A percentile compares a stretch with the other conserved stretches of the same genome.
Conservation (phyloP, 2,797 vertebrate genomes). For the Telmatherina bonti region DNA sequence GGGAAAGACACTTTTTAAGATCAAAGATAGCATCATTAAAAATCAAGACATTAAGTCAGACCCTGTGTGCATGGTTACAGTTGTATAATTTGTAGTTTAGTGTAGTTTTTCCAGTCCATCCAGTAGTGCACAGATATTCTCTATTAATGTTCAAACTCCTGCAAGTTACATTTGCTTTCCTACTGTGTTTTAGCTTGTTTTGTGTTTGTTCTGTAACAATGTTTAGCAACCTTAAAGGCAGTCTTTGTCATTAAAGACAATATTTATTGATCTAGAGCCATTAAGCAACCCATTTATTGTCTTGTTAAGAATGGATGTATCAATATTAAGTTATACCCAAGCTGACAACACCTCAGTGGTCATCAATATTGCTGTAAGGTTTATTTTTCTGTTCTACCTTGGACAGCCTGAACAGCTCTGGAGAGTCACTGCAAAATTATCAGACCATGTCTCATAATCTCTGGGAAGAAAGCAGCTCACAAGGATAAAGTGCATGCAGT, state of each 20-base stretch:
- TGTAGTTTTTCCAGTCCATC: slow-evolving; percentile 9
- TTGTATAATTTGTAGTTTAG: neutral
- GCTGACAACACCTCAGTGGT: slow-evolving; percentile 16
- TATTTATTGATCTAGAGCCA: neutral
- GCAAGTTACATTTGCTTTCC: neutral
- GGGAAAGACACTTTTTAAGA: slow-evolving; percentile 21
- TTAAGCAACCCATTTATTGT: slow-evolving; percentile 7
- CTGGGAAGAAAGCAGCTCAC: slow-evolving; percentile 31
- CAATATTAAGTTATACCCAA: slow-evolving; percentile 7
- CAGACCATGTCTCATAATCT: slow-evolving; percentile 47
- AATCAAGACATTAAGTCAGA: slow-evolving; percentile 18
- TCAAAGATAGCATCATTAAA: slow-evolving; percentile 52
- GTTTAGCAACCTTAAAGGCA: neutral
- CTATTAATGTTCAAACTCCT: slow-evolving; percentile 1
- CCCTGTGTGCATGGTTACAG: slow-evolving; percentile 16
- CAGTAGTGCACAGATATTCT: neutral
- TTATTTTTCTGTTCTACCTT: slow-evolving; percentile 12
- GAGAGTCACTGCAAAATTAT: slow-evolving; percentile 35
- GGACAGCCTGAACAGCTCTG: slow-evolving; percentile 12
- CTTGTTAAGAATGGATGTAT: neutral
- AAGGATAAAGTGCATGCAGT: slow-evolving; percentile 36
- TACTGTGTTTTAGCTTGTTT: neutral
- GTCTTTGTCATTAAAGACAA: slow-evolving; percentile 11
- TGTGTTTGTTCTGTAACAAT: neutral
- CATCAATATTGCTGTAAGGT: slow-evolving; percentile 19